A percentile compares a stretch with the other conserved stretches of the same genome.
Conservation (phyloP, 2,113 vertebrate genomes). For the Chrysochloris asiatica region DNA sequence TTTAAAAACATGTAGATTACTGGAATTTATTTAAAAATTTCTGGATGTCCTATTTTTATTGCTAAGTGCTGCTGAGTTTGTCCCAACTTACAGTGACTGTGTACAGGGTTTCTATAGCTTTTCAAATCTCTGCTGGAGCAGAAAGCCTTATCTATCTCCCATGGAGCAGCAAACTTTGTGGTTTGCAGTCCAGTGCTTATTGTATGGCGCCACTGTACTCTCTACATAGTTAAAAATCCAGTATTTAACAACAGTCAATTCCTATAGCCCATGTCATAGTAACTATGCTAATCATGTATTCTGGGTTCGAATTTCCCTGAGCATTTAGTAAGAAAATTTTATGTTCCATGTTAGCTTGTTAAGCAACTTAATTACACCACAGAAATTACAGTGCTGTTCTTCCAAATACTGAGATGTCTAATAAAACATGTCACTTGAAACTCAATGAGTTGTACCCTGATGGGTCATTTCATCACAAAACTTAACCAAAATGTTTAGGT, state of each 20-base stretch:
- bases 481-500: conserved; percentile 60
- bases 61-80: too few relatives aligned
- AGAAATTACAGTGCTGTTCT: conserved; percentile 52
- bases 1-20: conserved; percentile 61
- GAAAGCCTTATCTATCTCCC: too few relatives aligned
- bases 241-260: conserved; percentile 47
- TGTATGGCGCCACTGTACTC: too few relatives aligned
- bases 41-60: too few relatives aligned
- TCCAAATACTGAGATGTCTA: conserved; percentile 52
- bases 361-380: conserved; percentile 62
- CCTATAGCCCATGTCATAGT: background rate
- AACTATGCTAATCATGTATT: conserved; percentile 50
- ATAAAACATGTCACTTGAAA: conserved; percentile 56
- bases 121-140: too few relatives aligned
- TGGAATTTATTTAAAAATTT: conserved; percentile 71
- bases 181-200: too few relatives aligned
- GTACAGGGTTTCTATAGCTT: too few relatives aligned
- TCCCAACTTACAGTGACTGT: too few relatives aligned
- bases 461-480: conserved; percentile 36
- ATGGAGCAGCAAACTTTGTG: too few relatives aligned
- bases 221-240: conserved; percentile 36
- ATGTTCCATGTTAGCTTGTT: conserved; percentile 46
- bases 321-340: conserved; percentile 48
- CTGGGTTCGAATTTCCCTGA: conserved; percentile 64
- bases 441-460: conserved; percentile 12